Base-by-base conservation (phyloP, 2,797 vertebrate species). In the Sebastes miniatus region DNA sequence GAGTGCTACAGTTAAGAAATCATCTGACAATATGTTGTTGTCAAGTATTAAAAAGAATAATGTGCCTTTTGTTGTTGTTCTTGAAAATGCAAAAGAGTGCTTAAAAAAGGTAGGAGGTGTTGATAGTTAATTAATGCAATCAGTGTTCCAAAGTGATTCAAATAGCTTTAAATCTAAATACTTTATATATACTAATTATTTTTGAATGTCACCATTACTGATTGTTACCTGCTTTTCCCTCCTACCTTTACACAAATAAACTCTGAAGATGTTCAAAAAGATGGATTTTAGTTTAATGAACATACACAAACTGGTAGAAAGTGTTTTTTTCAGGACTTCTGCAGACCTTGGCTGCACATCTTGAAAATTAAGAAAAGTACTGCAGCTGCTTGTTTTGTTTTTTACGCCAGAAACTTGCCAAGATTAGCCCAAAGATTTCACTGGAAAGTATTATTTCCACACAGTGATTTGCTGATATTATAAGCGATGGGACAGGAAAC, bases 71-170 rank as follows among this genome's bases (percentile, higher is more conserved):
- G 43, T 54, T 83, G 29, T 69, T 83, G 14, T 70, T 66, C 24
- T 74, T 74, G 24, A 71, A 76, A 68, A 6, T 14, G 34, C 57
- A 47, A 73, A 77, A 34, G 9, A 43, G 20, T 54, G 59, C 24
- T 73, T 73, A 29, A 54, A 78, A 54, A 78, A 77, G 47, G 72
- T 69, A 16, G 80, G 70, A 85, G 70, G 70, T 85, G 63, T 72
- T 77, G 34, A 63, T 80, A 47, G 10, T 22, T 83, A 84, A 83
- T 84, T 79, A 79, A 66, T 36, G 62, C 22, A 69, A 27, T 77
- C 13, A 52, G 74, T 11, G 54, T 6, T 81, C 34, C 39, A 59
- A 78, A 80, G 69, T 52, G 56, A 22, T 73, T 3, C 59, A 47
- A 47, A 47, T 32, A 62, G 29, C 29, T 64, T 78, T 52, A 73